Base-by-base conservation (phyloP, 1,140 invertebrate genomes). In the Microplitis demolitor region DNA sequence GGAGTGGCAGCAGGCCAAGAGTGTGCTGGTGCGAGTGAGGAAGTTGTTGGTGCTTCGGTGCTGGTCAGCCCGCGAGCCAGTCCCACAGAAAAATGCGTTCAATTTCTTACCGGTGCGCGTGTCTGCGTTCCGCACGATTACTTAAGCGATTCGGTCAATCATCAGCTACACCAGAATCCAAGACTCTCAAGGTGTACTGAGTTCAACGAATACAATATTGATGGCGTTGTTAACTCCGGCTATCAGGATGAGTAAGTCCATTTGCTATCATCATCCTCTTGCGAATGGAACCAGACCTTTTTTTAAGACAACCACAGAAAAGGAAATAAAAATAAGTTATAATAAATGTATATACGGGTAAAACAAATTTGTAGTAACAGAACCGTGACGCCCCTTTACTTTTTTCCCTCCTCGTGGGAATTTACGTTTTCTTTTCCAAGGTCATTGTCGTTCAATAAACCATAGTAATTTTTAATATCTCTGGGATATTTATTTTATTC, bases 1-100 rank as follows among this genome's bases (percentile, higher is more conserved):
- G 2, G 74, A 3, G 62, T 71, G 51, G 72, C 78, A 62, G 69
- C 61, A 9, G 35, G 54, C 33, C 69, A 66, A 31, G 67, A 58
- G 33, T 51, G 63, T 24, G 78, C 56, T 31, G 69, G 58, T 31
- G 71, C 71, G 11, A 35, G 14, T 62, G 74, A 50, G 3, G 71
- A 39, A 8, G 66, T 72, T 6, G 71, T 71, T n/a, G 81, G 76
- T 37, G 76, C 82, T 51, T 69, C 80, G 56, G 74, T 77, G 3
- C 31, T 87, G 5, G 79, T 82, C 11, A 66, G 80, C 0, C 77
- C 81, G 0, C 77, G 83, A 34, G 78, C 86, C 4, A 87, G 85
- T 71, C 84, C 86, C 3, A 86, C 86, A 60, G 86, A 87, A 74
- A 87, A 87, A 78, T 87, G 86, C 78, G 82, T 87, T 31, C 83